Percentiles rank a stretch among this genome's conserved stretches.
Conservation (phyloP, 2,888 invertebrate species). For the Ormyrus thymus region DNA sequence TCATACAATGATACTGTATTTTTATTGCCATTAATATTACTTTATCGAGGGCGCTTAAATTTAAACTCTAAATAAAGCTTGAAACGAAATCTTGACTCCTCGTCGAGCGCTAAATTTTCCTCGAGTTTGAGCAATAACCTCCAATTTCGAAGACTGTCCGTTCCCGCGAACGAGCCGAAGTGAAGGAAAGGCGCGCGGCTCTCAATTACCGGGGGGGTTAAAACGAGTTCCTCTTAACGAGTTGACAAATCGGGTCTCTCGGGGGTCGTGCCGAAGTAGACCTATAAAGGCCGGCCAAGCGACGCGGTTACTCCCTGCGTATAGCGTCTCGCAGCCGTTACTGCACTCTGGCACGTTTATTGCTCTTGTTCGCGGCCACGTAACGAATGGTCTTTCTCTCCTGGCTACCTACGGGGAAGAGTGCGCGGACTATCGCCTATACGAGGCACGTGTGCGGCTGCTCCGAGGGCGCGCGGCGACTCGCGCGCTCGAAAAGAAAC, state of each 20-base stretch:
- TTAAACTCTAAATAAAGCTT: too few relatives aligned
- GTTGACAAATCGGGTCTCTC: constrained; percentile 75
- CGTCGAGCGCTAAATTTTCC: too few relatives aligned
- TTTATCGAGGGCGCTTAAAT: too few relatives aligned
- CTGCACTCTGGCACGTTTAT: constrained; percentile 71
- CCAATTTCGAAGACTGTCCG: background rate
- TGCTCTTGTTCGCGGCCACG: constrained; percentile 72
- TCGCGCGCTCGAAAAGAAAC: constrained; percentile 16
- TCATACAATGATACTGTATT: too few relatives aligned
- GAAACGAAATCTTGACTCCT: too few relatives aligned
- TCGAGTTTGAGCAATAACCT: background rate
- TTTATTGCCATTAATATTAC: too few relatives aligned
- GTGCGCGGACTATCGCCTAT: constrained; percentile 13
- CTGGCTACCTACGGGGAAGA: background rate
- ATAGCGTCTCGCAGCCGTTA: constrained; percentile 69
- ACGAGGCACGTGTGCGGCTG: background rate
- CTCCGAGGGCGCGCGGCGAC: background rate
- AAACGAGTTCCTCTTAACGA: constrained; percentile 74
- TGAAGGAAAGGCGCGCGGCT: background rate
- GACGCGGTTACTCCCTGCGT: constrained; percentile 53
- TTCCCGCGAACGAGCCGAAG: background rate
- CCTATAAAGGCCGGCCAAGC: constrained; percentile 72
- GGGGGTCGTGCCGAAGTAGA: constrained; percentile 73
- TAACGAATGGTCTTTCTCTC: constrained; percentile 67
- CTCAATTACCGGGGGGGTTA: constrained; percentile 59